A percentile compares a stretch with the other conserved stretches of the same genome.
These are phyloP conservation scores for Drosophila miranda DNA, from an alignment of 1,140 invertebrate genomes.

Conservation along the genomic window DNA sequence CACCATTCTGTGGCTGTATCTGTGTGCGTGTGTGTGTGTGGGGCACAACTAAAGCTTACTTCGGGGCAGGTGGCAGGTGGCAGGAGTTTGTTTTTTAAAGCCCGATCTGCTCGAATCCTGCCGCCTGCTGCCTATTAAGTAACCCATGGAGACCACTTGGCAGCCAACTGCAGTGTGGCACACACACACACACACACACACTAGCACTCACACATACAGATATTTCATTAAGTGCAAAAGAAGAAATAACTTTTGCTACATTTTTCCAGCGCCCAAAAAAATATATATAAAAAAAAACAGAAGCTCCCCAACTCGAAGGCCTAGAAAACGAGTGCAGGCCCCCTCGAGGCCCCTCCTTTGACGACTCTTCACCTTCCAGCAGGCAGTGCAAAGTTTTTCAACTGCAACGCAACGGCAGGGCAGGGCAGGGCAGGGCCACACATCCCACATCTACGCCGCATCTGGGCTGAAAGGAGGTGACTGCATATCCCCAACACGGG, in stretches of 20 bases:
- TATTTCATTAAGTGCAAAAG: slow-evolving; percentile 68
- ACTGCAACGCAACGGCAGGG: slow-evolving; percentile 25
- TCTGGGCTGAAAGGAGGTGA: slow-evolving; percentile 55
- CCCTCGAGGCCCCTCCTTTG: no score
- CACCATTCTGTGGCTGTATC: slow-evolving; percentile 1
- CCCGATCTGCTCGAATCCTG: slow-evolving; percentile 1
- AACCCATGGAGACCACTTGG: slow-evolving; percentile 53
- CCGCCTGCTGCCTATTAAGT: slow-evolving; percentile 41
- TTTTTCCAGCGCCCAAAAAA: slow-evolving; percentile 60
- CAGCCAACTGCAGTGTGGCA: slow-evolving; percentile 37
- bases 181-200: slow-evolving; percentile 21
- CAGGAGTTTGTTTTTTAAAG: neutral
- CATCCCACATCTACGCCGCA: slow-evolving; percentile 11
- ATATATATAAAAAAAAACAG: slow-evolving; percentile 11
- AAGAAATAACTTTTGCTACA: slow-evolving; percentile 78
- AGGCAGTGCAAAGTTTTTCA: slow-evolving; percentile 65
- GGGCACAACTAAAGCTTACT: no score
- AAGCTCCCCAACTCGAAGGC: slow-evolving; percentile 27
- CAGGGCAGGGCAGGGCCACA: slow-evolving; percentile 14
- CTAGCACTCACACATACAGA: slow-evolving; percentile 23
- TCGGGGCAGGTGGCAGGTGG: no score
- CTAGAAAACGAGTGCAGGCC: slow-evolving; percentile 43
- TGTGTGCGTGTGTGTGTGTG: no score
- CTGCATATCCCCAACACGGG: slow-evolving; percentile 57
- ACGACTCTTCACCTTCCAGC: slow-evolving; percentile 29